Evolutionary conservation across 2,797 vertebrate genomes (phyloP).

Genomic region (Brachyrhaphis roseni): DNA sequence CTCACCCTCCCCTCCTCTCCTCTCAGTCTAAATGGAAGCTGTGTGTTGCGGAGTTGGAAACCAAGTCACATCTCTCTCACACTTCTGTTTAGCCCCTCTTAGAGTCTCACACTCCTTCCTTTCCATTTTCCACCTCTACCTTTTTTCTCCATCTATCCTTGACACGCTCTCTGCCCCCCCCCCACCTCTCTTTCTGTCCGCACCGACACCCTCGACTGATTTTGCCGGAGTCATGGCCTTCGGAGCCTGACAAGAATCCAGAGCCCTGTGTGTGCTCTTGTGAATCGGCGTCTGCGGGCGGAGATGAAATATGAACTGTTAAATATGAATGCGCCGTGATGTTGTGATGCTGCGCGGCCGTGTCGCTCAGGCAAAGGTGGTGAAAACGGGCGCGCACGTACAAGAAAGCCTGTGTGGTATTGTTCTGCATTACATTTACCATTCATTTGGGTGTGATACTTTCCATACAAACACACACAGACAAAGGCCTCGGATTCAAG

Average conservation of each 20-base stretch:
- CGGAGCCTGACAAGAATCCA: conserved; percentile 69
- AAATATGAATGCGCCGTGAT: conserved; percentile 72
- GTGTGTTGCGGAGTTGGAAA: conserved; percentile 82
- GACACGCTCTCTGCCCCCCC: conserved; percentile 40
- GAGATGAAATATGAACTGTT: conserved; percentile 76
- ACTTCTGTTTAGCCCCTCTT: conserved; percentile 73
- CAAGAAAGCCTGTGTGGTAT: conserved; percentile 53
- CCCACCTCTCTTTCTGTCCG: conserved; percentile 56
- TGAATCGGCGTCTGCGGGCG: conserved; percentile 55
- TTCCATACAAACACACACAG: conserved; percentile 39
- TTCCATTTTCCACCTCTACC: conserved; percentile 72
- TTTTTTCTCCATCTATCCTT: conserved; percentile 60
- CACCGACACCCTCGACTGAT: conserved; percentile 68
- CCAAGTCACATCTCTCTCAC: conserved; percentile 83
- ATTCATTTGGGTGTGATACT: conserved; percentile 68
- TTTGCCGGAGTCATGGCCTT: conserved; percentile 69
- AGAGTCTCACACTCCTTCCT: conserved; percentile 66
- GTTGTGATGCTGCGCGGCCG: conserved; percentile 59
- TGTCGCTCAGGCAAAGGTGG: conserved; percentile 59
- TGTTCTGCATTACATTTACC: conserved; percentile 71
- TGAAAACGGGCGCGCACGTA: conserved; percentile 39
- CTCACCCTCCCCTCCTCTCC: conserved; percentile 53
- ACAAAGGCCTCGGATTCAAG: conserved; percentile 75
- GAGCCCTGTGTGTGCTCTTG: conserved; percentile 27
- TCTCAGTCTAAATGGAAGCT: conserved; percentile 82